Evolutionary conservation across 2,888 invertebrate species (phyloP).

Genomic region (Corythucha ciliata): DNA sequence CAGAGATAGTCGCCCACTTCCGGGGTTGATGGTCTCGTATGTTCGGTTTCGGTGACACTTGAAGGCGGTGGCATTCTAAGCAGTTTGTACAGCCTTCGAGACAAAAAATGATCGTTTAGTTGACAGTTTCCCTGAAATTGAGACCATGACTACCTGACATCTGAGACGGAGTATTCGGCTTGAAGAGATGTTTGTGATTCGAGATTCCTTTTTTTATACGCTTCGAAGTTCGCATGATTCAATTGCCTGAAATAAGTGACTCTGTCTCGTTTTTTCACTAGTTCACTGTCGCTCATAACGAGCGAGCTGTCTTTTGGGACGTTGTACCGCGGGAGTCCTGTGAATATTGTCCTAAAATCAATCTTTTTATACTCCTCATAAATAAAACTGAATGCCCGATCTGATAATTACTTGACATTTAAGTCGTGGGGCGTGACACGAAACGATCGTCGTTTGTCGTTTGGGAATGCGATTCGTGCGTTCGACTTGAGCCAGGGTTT

Average conservation of each 20-base stretch:
- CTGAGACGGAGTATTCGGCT: slow-evolving; percentile 10
- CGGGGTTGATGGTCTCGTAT: not conserved
- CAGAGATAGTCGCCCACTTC: slow-evolving; percentile 4
- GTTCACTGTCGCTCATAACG: slow-evolving; percentile 33
- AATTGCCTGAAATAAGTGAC: not conserved
- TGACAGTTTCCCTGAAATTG: not conserved
- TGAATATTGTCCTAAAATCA: slow-evolving; percentile 38
- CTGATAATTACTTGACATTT: slow-evolving; percentile 24
- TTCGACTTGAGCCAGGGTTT: slow-evolving; percentile 28
- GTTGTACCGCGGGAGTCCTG: slow-evolving; percentile 37
- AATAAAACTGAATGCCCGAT: too few relatives aligned
- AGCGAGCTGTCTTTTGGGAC: slow-evolving; percentile 33
- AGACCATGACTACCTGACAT: slow-evolving; percentile 17
- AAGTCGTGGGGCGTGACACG: slow-evolving; percentile 37
- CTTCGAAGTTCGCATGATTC: slow-evolving; percentile 5
- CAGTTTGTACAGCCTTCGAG: slow-evolving; percentile 10
- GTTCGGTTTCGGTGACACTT: not conserved
- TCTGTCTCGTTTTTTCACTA: slow-evolving; percentile 29
- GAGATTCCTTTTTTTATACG: too few relatives aligned
- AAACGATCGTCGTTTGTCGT: slow-evolving; percentile 39
- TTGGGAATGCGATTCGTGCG: slow-evolving; percentile 41
- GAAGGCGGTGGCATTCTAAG: slow-evolving; percentile 1
- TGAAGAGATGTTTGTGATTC: not conserved
- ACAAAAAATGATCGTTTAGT: not conserved
- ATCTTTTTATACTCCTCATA: too few relatives aligned